Evolutionary conservation across 2,113 vertebrate species (phyloP), one percentile per base, ranked within the genome.

Genomic region (Ailurus styani): DNA sequence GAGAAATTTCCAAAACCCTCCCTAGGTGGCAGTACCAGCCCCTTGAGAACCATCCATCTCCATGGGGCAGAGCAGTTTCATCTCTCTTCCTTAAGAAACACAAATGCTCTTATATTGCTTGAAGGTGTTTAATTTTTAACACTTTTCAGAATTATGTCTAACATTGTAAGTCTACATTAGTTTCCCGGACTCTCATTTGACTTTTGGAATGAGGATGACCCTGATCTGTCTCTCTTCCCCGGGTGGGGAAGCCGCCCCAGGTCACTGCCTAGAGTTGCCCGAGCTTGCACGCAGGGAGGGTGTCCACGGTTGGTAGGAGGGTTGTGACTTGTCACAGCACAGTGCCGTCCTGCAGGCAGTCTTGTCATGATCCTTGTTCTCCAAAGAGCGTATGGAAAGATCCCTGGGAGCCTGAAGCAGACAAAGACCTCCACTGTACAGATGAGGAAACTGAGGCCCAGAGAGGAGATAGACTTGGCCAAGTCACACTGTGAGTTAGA

Each of bases 91-190:
- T 87, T 60, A 70, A 50, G 82, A 94, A 87, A 92, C 40, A 60
- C 31, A 52, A 47, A 78, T 60, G 20, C 86, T 78, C 10, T 27
- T 14, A 14, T n/a, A 23, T 77, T 66, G 77, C 92, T 95, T 6
- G 45, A 42, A 70, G 66, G 54, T 40, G 5, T 95, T 86, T 90
- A n/a, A 37, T 81, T 87, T 92, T 97, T 52, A 96, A 87, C 64
- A 88, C n/a, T 70, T 50, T 92, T 25, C 55, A 66, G 87, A 90
- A 84, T 90, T 64, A 34, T 9, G 11, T 70, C 27, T 37, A 55
- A 64, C 7, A 11, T 37, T n/a, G 12, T 25, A 37, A 20, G n/a
- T n/a, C n/a, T n/a, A n/a, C n/a, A n/a, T n/a, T n/a, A n/a, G n/a
- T 77, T 72, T 93, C 72, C 78, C 64, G 37, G 40, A 85, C 50